Percentiles rank a stretch among this genome's conserved stretches.
phyloP scores from a whole-genome alignment of 2,797 vertebrate species.

The Acipenser ruthenus region DNA sequence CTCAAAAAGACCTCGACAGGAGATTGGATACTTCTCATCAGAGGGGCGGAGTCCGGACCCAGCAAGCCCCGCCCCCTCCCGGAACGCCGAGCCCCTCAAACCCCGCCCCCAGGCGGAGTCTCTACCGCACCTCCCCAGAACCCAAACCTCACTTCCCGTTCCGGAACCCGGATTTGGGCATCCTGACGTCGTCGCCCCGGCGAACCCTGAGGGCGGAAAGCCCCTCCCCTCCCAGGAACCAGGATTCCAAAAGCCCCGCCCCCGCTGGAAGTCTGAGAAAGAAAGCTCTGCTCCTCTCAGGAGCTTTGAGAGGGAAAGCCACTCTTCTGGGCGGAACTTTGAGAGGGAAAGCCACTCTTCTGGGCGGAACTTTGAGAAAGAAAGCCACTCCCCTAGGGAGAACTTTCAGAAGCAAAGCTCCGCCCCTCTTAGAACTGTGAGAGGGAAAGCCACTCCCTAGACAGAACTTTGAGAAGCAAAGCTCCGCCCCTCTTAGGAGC shows the following conservation, averaged over 20 bases:
- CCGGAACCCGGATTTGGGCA: slow-evolving; percentile 62
- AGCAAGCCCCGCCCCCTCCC: slow-evolving; percentile 30
- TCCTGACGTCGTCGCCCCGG: slow-evolving; percentile 22
- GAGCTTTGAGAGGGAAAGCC: background rate
- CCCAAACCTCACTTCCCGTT: slow-evolving; percentile 62
- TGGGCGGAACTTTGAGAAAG: slow-evolving; percentile 38
- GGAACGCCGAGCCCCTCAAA: slow-evolving; percentile 34
- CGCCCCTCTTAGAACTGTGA: slow-evolving; percentile 29
- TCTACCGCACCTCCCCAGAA: slow-evolving; percentile 40
- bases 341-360: slow-evolving; percentile 40
- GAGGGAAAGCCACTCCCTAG: slow-evolving; percentile 55
- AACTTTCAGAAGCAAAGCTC: slow-evolving; percentile 32
- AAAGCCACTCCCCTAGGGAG: slow-evolving; percentile 32
- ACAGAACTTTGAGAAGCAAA: slow-evolving; percentile 60
- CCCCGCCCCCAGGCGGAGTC: slow-evolving; percentile 46
- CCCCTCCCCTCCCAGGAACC: slow-evolving; percentile 66
- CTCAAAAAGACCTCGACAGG: slow-evolving; percentile 42
- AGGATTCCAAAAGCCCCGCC: slow-evolving; percentile 46
- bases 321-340: slow-evolving; percentile 22
- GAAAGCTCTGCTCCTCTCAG: background rate
- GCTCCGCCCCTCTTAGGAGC: slow-evolving; percentile 66
- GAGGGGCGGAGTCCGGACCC: slow-evolving; percentile 45
- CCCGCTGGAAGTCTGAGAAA: slow-evolving; percentile 2
- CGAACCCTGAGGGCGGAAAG: slow-evolving; percentile 35
- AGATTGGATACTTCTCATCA: slow-evolving; percentile 68